These are phyloP conservation scores for Hoplias malabaricus DNA, from an alignment of 2,113 vertebrate species.

Conservation along the genomic window DNA sequence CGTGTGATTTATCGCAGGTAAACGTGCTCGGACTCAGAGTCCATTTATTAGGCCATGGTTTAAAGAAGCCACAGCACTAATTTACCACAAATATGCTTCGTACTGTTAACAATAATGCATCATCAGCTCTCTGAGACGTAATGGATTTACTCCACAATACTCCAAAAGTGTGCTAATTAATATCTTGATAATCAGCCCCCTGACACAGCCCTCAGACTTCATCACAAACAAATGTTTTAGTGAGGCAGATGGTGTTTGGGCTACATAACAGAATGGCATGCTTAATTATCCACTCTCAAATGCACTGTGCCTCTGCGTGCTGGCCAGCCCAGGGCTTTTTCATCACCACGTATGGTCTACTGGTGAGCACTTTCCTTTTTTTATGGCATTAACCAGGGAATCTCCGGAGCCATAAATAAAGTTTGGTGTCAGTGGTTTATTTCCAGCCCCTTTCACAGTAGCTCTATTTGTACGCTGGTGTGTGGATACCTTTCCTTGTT, in stretches of 20 bases:
- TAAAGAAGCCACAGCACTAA: background rate
- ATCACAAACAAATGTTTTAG: constrained; percentile 56
- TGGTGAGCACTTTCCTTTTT: background rate
- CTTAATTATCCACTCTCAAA: constrained; percentile 54
- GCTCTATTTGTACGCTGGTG: background rate
- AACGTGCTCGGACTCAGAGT: background rate
- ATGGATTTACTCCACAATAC: constrained; percentile 29
- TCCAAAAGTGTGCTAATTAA: constrained; percentile 41
- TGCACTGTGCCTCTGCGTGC: constrained; percentile 8
- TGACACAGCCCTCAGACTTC: constrained; percentile 39
- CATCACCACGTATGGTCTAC: background rate
- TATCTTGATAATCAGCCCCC: constrained; percentile 40
- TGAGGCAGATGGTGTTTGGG: constrained; percentile 57
- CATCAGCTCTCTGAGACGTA: background rate
- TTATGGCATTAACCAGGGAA: constrained; percentile 2
- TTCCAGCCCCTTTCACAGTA: background rate
- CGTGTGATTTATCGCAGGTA: background rate
- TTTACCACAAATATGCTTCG: constrained; percentile 8
- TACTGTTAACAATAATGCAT: background rate
- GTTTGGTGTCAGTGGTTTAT: background rate
- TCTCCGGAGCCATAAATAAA: constrained; percentile 9
- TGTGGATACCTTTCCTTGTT: background rate
- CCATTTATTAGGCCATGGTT: background rate
- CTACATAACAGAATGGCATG: constrained; percentile 47
- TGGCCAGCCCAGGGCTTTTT: constrained; percentile 34